A percentile compares a stretch with the other conserved stretches of the same genome.
Conservation (phyloP, 2,113 vertebrate genomes). For the Cariama cristata region DNA sequence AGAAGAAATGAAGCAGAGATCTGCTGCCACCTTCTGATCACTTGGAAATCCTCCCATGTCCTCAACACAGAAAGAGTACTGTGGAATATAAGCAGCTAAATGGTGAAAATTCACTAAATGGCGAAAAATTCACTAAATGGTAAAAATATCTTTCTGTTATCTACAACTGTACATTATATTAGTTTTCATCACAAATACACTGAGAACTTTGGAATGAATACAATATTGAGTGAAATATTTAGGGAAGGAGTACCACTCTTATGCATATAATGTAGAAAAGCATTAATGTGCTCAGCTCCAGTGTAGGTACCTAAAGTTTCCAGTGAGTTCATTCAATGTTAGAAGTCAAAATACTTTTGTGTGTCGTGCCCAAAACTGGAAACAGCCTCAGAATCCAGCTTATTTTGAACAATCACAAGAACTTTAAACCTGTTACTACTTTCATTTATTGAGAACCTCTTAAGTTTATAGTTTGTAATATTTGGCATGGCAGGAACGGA, state of each 20-base stretch:
- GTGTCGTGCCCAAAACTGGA: background rate
- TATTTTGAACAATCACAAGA: background rate
- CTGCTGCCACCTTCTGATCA: constrained; percentile 72
- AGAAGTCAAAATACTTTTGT: background rate
- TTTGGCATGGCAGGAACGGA: background rate
- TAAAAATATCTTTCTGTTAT: background rate
- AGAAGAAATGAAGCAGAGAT: constrained; percentile 4
- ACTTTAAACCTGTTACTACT: background rate
- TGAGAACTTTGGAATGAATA: background rate
- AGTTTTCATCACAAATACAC: background rate
- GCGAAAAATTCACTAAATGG: background rate
- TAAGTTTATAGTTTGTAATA: background rate
- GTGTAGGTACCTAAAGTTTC: background rate
- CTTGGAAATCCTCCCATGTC: background rate
- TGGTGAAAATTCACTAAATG: background rate
- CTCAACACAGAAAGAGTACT: fast-evolving
- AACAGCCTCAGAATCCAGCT: background rate
- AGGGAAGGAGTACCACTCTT: background rate
- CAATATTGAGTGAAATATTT: background rate
- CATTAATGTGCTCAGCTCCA: background rate
- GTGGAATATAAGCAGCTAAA: background rate
- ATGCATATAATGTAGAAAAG: background rate
- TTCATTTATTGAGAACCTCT: background rate
- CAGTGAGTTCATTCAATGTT: background rate
- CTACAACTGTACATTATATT: background rate